phyloP scores from a whole-genome alignment of 2,888 invertebrate species.

The Torymus auratus region DNA sequence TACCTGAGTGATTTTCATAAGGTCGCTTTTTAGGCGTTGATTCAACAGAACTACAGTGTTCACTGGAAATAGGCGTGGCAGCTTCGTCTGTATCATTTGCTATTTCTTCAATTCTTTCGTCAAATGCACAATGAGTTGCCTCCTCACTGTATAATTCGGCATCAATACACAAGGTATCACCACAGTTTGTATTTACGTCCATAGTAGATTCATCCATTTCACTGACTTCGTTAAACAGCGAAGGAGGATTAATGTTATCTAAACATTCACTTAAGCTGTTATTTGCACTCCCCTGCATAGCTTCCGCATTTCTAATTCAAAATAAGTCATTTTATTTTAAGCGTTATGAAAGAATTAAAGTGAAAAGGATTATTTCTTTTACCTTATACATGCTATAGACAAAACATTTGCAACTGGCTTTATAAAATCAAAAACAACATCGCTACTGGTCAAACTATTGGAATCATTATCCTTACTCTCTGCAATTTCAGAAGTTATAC shows the following conservation, averaged over 20 bases:
- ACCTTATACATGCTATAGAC: conserved; percentile 72
- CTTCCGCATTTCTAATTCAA: conserved; percentile 66
- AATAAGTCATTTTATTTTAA: neutral
- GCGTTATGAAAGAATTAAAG: neutral
- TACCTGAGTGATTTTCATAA: conserved; percentile 70
- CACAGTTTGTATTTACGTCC: conserved; percentile 76
- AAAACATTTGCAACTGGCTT: conserved; percentile 79
- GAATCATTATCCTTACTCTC: conserved; percentile 78
- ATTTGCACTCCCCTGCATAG: conserved; percentile 74
- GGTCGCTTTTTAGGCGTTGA: conserved; percentile 84
- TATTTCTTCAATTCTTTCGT: conserved; percentile 71
- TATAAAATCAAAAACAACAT: conserved; percentile 79
- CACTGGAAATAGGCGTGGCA: conserved; percentile 83
- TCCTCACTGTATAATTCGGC: conserved; percentile 77
- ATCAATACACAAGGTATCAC: conserved; percentile 79
- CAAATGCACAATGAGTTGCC: conserved; percentile 60
- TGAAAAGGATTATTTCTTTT: conserved; percentile 20
- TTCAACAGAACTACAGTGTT: conserved; percentile 83
- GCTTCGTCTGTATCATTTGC: conserved; percentile 81
- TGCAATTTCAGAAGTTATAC: conserved; percentile 88
- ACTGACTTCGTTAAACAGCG: conserved; percentile 84
- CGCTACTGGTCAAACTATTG: conserved; percentile 73
- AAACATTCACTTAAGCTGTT: conserved; percentile 80
- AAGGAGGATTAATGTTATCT: conserved; percentile 85
- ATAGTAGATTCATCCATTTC: conserved; percentile 78